Evolutionary conservation across 2,113 vertebrate genomes (phyloP), one percentile per base, ranked within the genome.

Genomic region (Motacilla alba): DNA sequence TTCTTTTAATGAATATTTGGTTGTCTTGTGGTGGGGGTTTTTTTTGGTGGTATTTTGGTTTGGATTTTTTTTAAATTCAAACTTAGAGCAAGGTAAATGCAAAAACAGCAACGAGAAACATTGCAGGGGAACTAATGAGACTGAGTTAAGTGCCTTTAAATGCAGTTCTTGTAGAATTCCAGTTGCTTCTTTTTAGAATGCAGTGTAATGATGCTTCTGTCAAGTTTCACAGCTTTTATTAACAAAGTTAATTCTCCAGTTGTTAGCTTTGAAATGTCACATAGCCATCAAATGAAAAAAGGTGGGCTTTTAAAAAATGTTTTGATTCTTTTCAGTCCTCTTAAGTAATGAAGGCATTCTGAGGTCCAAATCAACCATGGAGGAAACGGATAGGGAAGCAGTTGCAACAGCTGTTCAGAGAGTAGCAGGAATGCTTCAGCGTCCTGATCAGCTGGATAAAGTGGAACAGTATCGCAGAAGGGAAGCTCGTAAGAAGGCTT

Each of bases 391-490:
- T 84, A 98, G 98, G 49, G 99, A 99, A 96, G 99, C 99, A 2
- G 98, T 99, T 21, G 99, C 98, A 35, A 99, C 99, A 6, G 99
- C 99, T 0, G 99, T 99, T 66, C 99, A 99, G 96, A 98, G 99
- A 35, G 99, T 99, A 15, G 99, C 99, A 0, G 99, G 99, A 58
- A 99, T 99, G 99, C 98, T 99, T 43, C 99, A 99, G 96, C 98
- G 99, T 11, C 99, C 99, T 1, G 99, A 99, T 95, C 99, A 99
- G 94, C 98, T 99, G 97, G 99, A 99, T 96, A 99, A 99, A 92
- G 99, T 99, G 93, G 99, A 99, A 77, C 99, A 99, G 93, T 99
- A 99, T 87, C 98, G 99, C 53, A 96, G 99, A 35, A 98, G 99
- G 89, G 99, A 99, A 95, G 99, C 99, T 12, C 98, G 99, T 10